Evolutionary conservation across 1,140 invertebrate species (phyloP).

Genomic region (Solenopsis fugax): DNA sequence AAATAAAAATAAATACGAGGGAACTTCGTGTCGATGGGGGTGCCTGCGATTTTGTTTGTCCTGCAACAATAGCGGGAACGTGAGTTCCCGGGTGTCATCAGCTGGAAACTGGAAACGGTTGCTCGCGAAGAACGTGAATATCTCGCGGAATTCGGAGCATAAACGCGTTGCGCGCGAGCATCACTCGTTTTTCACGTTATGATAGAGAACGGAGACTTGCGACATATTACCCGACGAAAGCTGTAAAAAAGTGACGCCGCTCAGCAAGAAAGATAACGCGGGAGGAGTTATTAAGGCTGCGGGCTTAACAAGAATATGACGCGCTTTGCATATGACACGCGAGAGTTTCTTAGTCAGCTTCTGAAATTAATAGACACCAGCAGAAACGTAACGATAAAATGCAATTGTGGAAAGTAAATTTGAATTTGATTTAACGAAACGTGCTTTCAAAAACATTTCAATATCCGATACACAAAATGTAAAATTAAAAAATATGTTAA

Average conservation of each 20-base stretch:
- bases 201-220: neutral
- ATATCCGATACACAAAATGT: neutral
- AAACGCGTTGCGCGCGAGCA: constrained; percentile 25
- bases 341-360: constrained; percentile 11
- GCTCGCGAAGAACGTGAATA: constrained; percentile 30
- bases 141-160: constrained; percentile 37
- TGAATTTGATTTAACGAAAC: neutral
- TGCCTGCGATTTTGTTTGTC: neutral
- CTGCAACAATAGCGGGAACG: constrained; percentile 32
- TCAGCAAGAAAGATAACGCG: neutral
- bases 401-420: constrained; percentile 15
- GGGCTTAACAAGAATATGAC: constrained; percentile 1
- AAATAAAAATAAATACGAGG: constrained; percentile 42
- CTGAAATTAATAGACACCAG: neutral
- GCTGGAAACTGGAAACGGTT: constrained; percentile 17
- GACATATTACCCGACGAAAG: constrained; percentile 9
- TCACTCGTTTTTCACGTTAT: constrained; percentile 30
- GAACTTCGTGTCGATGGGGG: neutral
- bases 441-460: neutral
- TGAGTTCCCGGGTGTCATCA: neutral
- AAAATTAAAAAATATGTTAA: neutral
- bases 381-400: neutral
- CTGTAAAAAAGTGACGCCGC: constrained; percentile 5
- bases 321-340: constrained; percentile 5
- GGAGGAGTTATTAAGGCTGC: neutral